phyloP scores from a whole-genome alignment of 2,797 vertebrate genomes.

The Rhinophrynus dorsalis region DNA sequence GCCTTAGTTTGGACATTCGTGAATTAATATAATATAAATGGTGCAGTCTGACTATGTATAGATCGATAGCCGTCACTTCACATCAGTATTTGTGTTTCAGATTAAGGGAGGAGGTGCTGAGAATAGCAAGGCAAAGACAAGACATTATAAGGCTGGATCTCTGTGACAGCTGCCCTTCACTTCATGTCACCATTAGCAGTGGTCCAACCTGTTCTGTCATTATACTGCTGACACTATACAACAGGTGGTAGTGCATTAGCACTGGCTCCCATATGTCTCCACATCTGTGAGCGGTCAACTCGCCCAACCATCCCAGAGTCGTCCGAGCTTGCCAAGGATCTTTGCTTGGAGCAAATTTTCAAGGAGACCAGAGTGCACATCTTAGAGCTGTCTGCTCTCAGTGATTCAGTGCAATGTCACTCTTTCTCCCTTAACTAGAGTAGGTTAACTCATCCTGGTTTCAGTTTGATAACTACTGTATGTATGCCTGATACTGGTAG shows the following conservation, averaged over 20 bases:
- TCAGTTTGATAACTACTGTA: too few relatives aligned
- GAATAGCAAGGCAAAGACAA: not conserved
- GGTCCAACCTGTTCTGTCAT: slow-evolving; percentile 73
- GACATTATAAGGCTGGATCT: not conserved
- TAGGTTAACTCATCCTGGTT: too few relatives aligned
- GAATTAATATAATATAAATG: too few relatives aligned
- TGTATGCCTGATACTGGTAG: too few relatives aligned
- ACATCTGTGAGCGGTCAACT: slow-evolving; percentile 71
- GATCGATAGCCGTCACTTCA: too few relatives aligned
- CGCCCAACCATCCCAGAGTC: slow-evolving; percentile 64
- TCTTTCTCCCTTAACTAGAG: not conserved
- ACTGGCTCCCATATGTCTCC: slow-evolving; percentile 71
- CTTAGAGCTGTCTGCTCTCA: slow-evolving; percentile 60
- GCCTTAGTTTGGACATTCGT: too few relatives aligned
- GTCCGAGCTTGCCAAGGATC: slow-evolving; percentile 62
- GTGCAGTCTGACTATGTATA: too few relatives aligned
- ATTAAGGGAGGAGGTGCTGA: too few relatives aligned
- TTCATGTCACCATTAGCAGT: slow-evolving; percentile 61
- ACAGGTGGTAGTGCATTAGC: slow-evolving; percentile 81
- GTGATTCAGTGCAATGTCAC: not conserved
- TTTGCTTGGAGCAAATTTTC: slow-evolving; percentile 68
- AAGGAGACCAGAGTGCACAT: slow-evolving; percentile 62
- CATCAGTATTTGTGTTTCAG: too few relatives aligned
- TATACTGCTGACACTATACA: slow-evolving; percentile 77
- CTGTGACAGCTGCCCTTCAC: slow-evolving; percentile 65